A percentile compares a stretch with the other conserved stretches of the same genome.
These are phyloP conservation scores for Trachemys scripta DNA, from an alignment of 2,113 vertebrate genomes.

Conservation along the genomic window DNA sequence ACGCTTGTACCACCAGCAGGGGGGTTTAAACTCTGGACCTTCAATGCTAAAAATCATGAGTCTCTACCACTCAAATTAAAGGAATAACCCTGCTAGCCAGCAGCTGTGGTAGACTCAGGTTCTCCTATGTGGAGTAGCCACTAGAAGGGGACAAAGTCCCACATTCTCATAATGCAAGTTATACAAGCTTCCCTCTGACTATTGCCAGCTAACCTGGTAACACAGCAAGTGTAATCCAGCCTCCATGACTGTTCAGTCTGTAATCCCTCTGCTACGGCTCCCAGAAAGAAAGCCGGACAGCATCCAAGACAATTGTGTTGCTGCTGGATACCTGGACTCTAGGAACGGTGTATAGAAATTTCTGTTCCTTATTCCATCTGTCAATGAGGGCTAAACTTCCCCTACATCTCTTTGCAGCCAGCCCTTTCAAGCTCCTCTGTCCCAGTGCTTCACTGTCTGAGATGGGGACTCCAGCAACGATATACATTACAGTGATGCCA, in stretches of 20 bases:
- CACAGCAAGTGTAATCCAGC: not conserved
- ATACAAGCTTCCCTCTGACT: not conserved
- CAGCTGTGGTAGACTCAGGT: not conserved
- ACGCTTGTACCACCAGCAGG: not conserved
- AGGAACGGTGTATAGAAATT: rapidly evolving
- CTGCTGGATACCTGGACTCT: not conserved
- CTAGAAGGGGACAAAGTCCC: not conserved
- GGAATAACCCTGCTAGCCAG: not conserved
- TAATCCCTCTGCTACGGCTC: not conserved
- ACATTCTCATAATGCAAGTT: not conserved
- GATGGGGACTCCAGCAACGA: not conserved
- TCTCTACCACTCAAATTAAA: not conserved
- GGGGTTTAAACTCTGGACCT: not conserved
- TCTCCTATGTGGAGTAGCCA: not conserved
- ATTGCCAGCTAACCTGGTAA: rapidly evolving
- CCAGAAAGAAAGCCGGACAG: not conserved
- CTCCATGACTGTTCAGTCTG: not conserved
- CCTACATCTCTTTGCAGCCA: not conserved
- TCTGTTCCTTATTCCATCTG: not conserved
- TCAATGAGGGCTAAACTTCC: not conserved
- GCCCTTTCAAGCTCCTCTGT: not conserved
- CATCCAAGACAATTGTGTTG: not conserved
- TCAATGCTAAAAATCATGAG: not conserved
- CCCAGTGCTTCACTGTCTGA: not conserved
- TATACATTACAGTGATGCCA: rapidly evolving